Evolutionary conservation across 2,797 vertebrate genomes (phyloP), one percentile per base, ranked within the genome.

Genomic region (Buphagus erythrorhynchus): DNA sequence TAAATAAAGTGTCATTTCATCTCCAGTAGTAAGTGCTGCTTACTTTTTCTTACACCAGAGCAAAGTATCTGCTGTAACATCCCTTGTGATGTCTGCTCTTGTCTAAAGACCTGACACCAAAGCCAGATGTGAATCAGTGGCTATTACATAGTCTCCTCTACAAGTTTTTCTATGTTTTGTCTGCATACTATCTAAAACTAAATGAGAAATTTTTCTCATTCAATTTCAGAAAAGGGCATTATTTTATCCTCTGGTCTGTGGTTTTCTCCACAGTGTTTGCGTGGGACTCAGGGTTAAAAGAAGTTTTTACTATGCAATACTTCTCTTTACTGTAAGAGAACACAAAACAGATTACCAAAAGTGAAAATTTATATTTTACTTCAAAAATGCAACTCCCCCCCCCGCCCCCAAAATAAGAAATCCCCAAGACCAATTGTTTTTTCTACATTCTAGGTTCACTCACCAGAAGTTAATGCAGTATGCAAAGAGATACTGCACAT

Each of bases 331-430:
- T 57, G 49, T 8, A 90, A 40, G 69, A 79, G 26, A 83, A 76
- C 8, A 80, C 21, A 75, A 55, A 87, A 31, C 4, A 46, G 15
- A 83, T 36, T 38, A 71, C 15, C 35, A 31, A n/a, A 54, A 66
- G 35, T 43, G 5, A 71, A 88, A 93, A 79, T 10, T 14, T 3
- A 2, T 21, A 11, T 33, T 79, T 73, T 24, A 42, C 14, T 35
- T 83, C 21, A 75, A 81, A 88, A 10, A 48, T 10, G 2, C 36
- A 77, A 31, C 10, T 4, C 6, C 6, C 2, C 1, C 1, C 2
- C 3, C 2, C 1, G 1, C 2, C 3, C 3, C 2, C 4, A 2
- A 29, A 58, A 51, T 25, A 49, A 18, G 36, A 54, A 21, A 13
- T 45, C 0, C 2, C 2, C 9, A 5, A 28, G 49, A 52, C 3